Evolutionary conservation across 2,797 vertebrate genomes (phyloP), one percentile per base, ranked within the genome.

Genomic region (Oophaga sylvatica): DNA sequence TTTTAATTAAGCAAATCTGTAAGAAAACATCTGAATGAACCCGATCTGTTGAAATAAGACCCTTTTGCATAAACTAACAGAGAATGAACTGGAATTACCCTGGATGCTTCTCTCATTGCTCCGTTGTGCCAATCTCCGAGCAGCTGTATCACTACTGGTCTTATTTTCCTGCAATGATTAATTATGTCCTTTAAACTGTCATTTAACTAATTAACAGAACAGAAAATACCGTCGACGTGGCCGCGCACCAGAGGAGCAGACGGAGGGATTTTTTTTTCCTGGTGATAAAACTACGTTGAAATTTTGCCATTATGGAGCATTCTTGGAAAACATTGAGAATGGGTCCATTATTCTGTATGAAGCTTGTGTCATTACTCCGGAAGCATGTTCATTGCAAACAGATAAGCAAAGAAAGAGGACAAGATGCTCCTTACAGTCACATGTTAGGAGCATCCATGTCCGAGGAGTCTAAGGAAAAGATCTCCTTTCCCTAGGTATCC

Each of bases 161-260:
- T 60, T 75, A 80, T 81, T 84, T 41, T 29, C 75, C 73, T 6
- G n/a, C 82, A 86, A 80, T 85, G 83, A 89, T 85, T 89, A 89
- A 89, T 89, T 86, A 85, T 70, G 77, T 86, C 80, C 80, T 86
- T 89, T 62, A 88, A 89, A 86, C 22, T 78, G 87, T 78, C 80
- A 86, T 86, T 89, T 85, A 80, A 86, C 79, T 85, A 89, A 89
- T 89, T 89, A 86, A 82, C 82, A 89, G 77, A 84, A 85, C 48
- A 89, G 60, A 88, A 88, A 85, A 63, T 81, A 85, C 65, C 70
- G 85, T 53, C 70, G 45, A 22, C 9, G 57, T 63, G 76, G 65
- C 31, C 60, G 57, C 78, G 41, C 35, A 78, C 57, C 71, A 70
- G 45, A 31, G 29, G 73, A 53, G 68, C 59, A 17, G 62, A 68